Conservation (phyloP, 2,888 invertebrate species). For the Drosophila maculinotata region DNA sequence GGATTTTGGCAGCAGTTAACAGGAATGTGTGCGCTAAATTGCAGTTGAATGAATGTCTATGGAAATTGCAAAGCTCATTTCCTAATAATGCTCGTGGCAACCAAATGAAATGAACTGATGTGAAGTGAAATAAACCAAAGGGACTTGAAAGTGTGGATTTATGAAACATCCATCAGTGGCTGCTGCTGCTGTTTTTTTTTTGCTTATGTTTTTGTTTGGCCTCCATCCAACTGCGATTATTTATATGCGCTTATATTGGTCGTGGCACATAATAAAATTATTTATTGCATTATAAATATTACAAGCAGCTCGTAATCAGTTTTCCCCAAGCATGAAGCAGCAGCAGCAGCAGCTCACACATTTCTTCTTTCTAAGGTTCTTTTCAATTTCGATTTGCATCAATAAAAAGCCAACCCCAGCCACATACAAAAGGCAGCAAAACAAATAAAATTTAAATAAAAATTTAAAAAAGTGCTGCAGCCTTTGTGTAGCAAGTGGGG, state of each 20-base stretch:
- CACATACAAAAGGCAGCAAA: conserved; percentile 45
- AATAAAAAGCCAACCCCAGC: conserved; percentile 54
- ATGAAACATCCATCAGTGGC: conserved; percentile 9
- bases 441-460: conserved; percentile 73
- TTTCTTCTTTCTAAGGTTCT: conserved; percentile 35
- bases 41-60: conserved; percentile 20
- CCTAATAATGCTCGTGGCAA: conserved; percentile 49
- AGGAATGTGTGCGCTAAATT: conserved; percentile 5
- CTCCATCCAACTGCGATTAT: conserved; percentile 51
- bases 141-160: no score
- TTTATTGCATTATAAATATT: conserved; percentile 79
- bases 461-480: conserved; percentile 57
- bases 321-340: conserved; percentile 21
- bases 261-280: conserved; percentile 76
- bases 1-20: conserved; percentile 18
- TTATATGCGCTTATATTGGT: conserved; percentile 68
- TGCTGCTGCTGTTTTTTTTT: conserved; percentile 17
- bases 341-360: conserved; percentile 3
- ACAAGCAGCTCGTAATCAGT: conserved; percentile 65
- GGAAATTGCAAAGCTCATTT: conserved; percentile 58
- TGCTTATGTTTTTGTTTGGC: not conserved
- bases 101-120: conserved; percentile 15
- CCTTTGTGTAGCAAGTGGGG: conserved; percentile 19
- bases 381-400: conserved; percentile 75
- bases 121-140: conserved; percentile 17